Evolutionary conservation across 2,113 vertebrate genomes (phyloP).

Genomic region (Apeltes quadracus): DNA sequence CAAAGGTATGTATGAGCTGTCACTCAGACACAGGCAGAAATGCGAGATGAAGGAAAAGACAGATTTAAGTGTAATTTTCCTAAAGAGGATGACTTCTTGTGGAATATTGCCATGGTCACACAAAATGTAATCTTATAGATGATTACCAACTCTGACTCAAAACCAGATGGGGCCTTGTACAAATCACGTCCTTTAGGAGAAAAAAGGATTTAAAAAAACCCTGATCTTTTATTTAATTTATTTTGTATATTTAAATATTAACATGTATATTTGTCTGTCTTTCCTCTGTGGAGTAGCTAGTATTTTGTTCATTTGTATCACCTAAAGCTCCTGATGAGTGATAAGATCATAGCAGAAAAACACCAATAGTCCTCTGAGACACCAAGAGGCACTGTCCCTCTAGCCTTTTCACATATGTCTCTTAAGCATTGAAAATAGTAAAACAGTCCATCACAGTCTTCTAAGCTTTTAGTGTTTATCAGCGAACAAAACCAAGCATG

Average conservation of each 20-base stretch:
- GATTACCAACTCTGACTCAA: neutral
- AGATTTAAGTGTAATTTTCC: slow-evolving; percentile 29
- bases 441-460: slow-evolving; percentile 50
- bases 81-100: slow-evolving; percentile 12
- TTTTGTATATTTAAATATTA: too few relatives aligned
- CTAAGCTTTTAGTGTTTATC: slow-evolving; percentile 56
- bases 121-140: slow-evolving; percentile 3
- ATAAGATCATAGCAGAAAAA: slow-evolving; percentile 21
- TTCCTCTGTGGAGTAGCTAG: slow-evolving; percentile 7
- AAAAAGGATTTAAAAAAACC: neutral
- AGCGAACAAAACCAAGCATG: slow-evolving; percentile 48
- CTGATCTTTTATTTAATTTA: neutral
- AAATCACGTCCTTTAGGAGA: neutral
- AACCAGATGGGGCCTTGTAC: neutral
- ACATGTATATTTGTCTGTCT: neutral
- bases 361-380: slow-evolving; percentile 11
- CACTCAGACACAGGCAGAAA: slow-evolving; percentile 14
- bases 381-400: neutral
- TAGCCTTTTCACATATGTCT: too few relatives aligned
- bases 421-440: slow-evolving; percentile 12
- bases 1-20: slow-evolving; percentile 40
- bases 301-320: slow-evolving; percentile 32
- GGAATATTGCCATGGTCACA: slow-evolving; percentile 18
- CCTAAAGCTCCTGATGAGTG: slow-evolving; percentile 16
- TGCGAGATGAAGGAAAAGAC: slow-evolving; percentile 31